Conservation (phyloP, 2,113 vertebrate species). For the Rhea pennata region DNA sequence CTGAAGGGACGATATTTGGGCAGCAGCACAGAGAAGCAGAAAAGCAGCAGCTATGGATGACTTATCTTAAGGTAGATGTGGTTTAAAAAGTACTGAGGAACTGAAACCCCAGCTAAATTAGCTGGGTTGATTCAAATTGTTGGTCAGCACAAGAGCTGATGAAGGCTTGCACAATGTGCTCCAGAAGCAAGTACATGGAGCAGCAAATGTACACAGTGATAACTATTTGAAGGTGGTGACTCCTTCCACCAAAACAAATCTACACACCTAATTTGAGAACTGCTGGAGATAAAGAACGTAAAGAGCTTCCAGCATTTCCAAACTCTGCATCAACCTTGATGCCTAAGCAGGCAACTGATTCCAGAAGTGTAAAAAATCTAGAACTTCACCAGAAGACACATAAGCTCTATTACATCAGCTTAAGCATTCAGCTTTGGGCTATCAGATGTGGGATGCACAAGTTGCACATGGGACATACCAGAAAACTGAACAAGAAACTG, state of each 20-base stretch:
- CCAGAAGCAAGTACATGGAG: background rate
- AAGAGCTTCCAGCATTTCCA: background rate
- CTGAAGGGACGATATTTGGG: rapidly evolving
- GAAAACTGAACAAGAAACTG: background rate
- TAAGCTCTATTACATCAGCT: background rate
- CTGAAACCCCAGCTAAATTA: background rate
- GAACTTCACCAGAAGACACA: background rate
- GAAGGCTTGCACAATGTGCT: background rate
- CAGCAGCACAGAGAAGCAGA: background rate
- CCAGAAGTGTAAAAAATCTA: background rate
- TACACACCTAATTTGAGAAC: background rate
- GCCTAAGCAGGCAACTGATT: background rate
- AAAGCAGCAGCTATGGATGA: background rate
- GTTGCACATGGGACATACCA: background rate
- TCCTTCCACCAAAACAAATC: background rate
- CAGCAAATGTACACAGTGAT: background rate
- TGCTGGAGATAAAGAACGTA: background rate
- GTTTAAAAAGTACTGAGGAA: background rate
- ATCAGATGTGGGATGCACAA: rapidly evolving
- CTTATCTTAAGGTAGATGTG: background rate
- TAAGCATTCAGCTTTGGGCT: background rate
- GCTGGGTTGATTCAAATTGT: background rate
- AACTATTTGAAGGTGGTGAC: background rate
- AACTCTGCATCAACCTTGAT: background rate
- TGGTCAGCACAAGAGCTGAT: background rate